phyloP scores from a whole-genome alignment of 2,888 invertebrate genomes.

The Danaus chrysippus region DNA sequence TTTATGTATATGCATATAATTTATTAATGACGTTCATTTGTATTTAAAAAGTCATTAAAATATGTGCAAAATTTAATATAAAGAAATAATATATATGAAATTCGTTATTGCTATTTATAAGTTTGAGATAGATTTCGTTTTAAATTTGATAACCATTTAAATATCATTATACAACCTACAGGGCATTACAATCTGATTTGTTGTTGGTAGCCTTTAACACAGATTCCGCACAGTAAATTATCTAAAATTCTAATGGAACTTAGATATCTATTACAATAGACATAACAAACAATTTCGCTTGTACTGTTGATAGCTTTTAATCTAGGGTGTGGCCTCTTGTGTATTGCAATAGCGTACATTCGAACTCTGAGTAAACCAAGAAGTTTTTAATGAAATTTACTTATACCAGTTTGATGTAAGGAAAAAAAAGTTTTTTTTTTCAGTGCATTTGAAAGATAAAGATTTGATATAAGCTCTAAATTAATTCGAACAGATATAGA shows the following conservation, averaged over 20 bases:
- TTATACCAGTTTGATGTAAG: not conserved
- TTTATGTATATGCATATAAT: too few relatives aligned
- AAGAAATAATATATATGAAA: not conserved
- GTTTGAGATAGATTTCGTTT: not conserved
- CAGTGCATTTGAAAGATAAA: not conserved
- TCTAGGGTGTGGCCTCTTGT: slow-evolving; percentile 20
- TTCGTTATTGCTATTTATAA: not conserved
- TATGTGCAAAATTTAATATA: not conserved
- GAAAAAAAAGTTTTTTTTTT: not conserved
- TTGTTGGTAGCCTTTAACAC: slow-evolving; percentile 13
- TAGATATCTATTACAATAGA: slow-evolving; percentile 8
- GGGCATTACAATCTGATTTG: slow-evolving; percentile 14
- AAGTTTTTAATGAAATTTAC: slow-evolving; percentile 5
- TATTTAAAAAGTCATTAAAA: too few relatives aligned
- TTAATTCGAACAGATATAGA: too few relatives aligned
- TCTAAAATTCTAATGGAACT: slow-evolving; percentile 11
- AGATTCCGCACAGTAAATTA: slow-evolving; percentile 16
- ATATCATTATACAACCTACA: slow-evolving; percentile 4
- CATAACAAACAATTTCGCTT: slow-evolving; percentile 15
- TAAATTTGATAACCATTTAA: not conserved
- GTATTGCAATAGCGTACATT: slow-evolving; percentile 17
- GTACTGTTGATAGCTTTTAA: slow-evolving; percentile 2
- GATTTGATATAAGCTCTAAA: not conserved
- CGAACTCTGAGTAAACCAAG: not conserved
- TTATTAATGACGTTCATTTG: too few relatives aligned